These are phyloP conservation scores for Cossypha niveicapilla DNA, from an alignment of 2,797 vertebrate genomes.

Conservation along the genomic window DNA sequence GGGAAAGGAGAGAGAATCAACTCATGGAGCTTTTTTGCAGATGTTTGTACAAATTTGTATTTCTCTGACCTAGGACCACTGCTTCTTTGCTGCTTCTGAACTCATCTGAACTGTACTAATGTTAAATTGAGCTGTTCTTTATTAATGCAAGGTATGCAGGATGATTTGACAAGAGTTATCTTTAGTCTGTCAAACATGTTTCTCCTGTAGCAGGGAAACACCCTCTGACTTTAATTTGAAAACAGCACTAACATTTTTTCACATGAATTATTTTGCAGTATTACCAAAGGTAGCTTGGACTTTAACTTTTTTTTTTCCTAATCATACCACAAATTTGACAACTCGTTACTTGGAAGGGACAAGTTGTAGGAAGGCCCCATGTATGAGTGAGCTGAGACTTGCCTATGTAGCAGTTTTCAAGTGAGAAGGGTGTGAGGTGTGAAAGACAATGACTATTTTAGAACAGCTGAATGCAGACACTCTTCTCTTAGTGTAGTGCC, in stretches of 20 bases:
- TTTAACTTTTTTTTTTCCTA: neutral
- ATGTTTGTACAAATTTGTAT: neutral
- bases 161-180: neutral
- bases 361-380: neutral
- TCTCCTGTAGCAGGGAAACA: neutral
- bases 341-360: neutral
- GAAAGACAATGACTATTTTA: neutral
- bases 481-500: neutral
- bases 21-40: neutral
- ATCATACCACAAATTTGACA: neutral
- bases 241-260: neutral
- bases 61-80: neutral
- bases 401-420: fast-evolving
- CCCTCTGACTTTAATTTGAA: neutral
- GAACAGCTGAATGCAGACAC: neutral
- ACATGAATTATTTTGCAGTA: neutral
- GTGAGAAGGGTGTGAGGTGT: neutral
- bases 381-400: neutral
- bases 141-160: neutral
- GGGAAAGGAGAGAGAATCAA: neutral
- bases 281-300: neutral
- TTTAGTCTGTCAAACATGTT: neutral
- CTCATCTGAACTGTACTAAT: neutral
- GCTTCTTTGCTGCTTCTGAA: neutral
- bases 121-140: neutral